These are phyloP conservation scores for Coracopsis vasa DNA, from an alignment of 2,113 vertebrate species.

Conservation along the genomic window DNA sequence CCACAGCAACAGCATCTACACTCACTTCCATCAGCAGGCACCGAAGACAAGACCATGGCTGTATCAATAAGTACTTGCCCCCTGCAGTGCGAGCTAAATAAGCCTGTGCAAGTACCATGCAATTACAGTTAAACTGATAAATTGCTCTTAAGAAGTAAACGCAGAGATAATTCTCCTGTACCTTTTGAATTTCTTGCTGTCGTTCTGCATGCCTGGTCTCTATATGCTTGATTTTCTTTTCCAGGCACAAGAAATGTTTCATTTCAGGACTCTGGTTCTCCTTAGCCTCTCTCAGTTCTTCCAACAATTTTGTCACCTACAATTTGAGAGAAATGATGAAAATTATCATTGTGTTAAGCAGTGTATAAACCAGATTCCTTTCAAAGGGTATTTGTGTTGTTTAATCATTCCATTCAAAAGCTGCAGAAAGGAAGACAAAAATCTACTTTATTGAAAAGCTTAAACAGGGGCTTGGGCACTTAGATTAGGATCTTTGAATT, in stretches of 20 bases:
- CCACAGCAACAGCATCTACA: not conserved
- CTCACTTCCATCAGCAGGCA: not conserved
- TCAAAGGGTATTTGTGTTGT: not conserved
- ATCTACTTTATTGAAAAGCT: not conserved
- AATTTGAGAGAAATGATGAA: not conserved
- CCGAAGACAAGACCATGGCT: not conserved
- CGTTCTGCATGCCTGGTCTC: constrained; percentile 84
- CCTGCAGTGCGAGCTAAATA: accelerated
- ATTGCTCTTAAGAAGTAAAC: not conserved
- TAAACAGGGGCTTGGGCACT: not conserved
- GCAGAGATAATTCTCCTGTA: not conserved
- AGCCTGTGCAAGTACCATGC: not conserved
- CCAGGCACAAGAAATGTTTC: constrained; percentile 84
- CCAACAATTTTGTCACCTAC: constrained; percentile 85
- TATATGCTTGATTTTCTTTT: constrained; percentile 87
- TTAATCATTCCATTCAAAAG: not conserved
- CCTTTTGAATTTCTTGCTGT: constrained; percentile 88
- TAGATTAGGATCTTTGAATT: not conserved
- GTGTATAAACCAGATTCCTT: not conserved
- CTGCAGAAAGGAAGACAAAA: not conserved
- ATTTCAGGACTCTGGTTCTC: constrained; percentile 87
- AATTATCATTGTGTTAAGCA: not conserved
- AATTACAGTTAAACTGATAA: not conserved
- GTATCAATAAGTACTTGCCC: not conserved
- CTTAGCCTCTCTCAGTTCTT: constrained; percentile 88